Evolutionary conservation across 2,797 vertebrate genomes (phyloP), one percentile per base, ranked within the genome.

Genomic region (Bryconaethiops microstoma): DNA sequence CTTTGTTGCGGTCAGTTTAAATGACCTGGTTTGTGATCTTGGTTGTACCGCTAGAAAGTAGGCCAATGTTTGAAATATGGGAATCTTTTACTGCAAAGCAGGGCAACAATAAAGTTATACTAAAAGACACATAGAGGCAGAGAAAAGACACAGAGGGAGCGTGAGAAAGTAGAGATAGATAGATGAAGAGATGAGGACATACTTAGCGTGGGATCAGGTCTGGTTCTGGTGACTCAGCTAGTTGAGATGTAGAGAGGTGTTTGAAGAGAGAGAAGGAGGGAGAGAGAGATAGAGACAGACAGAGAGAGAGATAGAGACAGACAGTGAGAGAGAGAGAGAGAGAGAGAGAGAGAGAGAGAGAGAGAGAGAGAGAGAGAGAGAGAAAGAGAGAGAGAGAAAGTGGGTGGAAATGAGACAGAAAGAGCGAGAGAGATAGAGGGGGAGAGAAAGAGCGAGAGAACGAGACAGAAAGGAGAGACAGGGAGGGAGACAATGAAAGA

Each of bases 291-390:
- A 29, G 29, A 29, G 29, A 29, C 1, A 29, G 29, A 29, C 1
- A 29, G 29, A 29, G 29, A 29, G 29, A 29, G 29, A 29, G 29
- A 29, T 1, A 29, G 29, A 29, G 29, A 29, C 1, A 29, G 29
- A 29, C 1, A 29, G 29, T 1, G 29, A 29, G 50, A 57, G 50
- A 45, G 54, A 70, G 67, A 52, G 55, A 65, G 14, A 76, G 29
- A 45, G 52, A 54, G 76, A 68, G 12, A 55, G 63, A 78, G 21
- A 16, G 40, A 39, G 70, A 76, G 78, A 80, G 81, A 85, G 77
- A 74, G 5, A 17, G 82, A 57, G 35, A 72, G 65, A 76, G 64
- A 64, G 88, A 94, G 85, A 94, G 85, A 92, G 87, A 89, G 42
- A 87, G 80, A 93, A 70, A 90, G 85, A 62, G 75, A 65, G 8